A percentile compares a stretch with the other conserved stretches of the same genome.
Conservation (phyloP, 2,797 vertebrate genomes). For the Ctenochaetus hawaiiensis region DNA sequence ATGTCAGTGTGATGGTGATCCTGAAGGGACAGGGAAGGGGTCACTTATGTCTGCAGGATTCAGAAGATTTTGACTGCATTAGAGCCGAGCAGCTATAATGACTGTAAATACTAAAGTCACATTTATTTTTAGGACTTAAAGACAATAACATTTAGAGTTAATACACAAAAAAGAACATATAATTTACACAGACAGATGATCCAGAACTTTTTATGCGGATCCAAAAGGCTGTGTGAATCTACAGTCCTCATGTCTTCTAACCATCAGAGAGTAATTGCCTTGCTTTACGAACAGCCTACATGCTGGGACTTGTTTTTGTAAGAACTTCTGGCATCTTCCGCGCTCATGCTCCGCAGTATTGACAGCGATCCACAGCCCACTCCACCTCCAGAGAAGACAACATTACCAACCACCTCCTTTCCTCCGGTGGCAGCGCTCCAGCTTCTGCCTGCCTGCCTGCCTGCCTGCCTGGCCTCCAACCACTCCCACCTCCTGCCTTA, state of each 20-base stretch:
- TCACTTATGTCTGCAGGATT: no score
- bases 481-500: slow-evolving; percentile 65
- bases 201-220: background rate
- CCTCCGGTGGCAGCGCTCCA: slow-evolving; percentile 75
- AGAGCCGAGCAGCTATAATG: no score
- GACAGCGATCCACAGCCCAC: slow-evolving; percentile 70
- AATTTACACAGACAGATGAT: no score
- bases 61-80: no score
- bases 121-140: no score
- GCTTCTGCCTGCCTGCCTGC: slow-evolving; percentile 42
- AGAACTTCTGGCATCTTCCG: slow-evolving; percentile 62
- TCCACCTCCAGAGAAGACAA: slow-evolving; percentile 72
- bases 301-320: slow-evolving; percentile 64
- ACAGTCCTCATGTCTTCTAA: slow-evolving; percentile 33
- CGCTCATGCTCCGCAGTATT: slow-evolving; percentile 40
- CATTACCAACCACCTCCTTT: slow-evolving; percentile 78
- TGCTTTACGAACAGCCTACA: slow-evolving; percentile 57
- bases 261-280: slow-evolving; percentile 31
- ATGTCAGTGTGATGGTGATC: no score
- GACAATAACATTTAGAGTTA: no score
- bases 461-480: slow-evolving; percentile 43
- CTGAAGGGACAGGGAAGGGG: no score
- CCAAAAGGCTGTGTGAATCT: background rate
- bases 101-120: no score
- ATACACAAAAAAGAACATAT: no score